Evolutionary conservation across 2,113 vertebrate species (phyloP).

Genomic region (Rostratula benghalensis): DNA sequence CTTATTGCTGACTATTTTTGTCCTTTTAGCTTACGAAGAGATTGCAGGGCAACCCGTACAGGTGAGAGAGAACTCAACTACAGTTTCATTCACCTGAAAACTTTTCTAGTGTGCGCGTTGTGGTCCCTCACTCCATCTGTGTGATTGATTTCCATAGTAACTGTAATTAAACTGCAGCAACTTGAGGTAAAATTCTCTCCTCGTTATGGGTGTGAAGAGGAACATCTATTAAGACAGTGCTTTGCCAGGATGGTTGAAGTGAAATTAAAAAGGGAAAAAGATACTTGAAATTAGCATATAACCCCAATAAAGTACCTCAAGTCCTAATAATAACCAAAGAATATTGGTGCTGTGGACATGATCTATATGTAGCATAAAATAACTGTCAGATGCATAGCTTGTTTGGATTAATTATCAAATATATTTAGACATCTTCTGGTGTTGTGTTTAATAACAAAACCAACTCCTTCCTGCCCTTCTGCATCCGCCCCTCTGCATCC

Average conservation of each 20-base stretch:
- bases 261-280: neutral
- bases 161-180: neutral
- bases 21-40: constrained; percentile 85
- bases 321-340: too few relatives aligned
- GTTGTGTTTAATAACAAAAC: neutral
- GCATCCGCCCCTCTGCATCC: too few relatives aligned
- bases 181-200: neutral
- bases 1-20: neutral
- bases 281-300: neutral
- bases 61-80: constrained; percentile 74
- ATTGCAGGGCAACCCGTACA: constrained; percentile 90
- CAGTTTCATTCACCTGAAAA: neutral
- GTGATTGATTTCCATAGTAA: neutral
- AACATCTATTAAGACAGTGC: neutral
- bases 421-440: neutral
- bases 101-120: neutral
- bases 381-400: neutral
- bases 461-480: neutral
- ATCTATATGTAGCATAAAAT: neutral
- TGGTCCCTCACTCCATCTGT: neutral
- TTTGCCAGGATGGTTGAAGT: neutral
- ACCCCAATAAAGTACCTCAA: neutral
- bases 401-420: neutral
- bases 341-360: too few relatives aligned
- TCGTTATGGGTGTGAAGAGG: neutral